phyloP scores from a whole-genome alignment of 2,113 vertebrate species.

The Chloropsis hardwickii region DNA sequence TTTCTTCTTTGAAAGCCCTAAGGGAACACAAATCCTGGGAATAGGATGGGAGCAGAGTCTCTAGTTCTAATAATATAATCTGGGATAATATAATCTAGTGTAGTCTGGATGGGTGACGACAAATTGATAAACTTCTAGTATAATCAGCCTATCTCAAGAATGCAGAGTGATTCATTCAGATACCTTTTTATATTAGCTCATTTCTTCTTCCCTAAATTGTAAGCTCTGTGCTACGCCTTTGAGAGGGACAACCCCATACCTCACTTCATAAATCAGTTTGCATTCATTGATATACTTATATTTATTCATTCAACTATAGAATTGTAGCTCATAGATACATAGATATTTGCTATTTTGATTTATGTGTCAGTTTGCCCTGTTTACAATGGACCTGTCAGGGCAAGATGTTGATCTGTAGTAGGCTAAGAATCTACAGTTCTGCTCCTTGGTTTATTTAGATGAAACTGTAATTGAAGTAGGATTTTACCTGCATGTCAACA shows the following conservation, averaged over 20 bases:
- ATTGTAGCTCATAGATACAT: background rate
- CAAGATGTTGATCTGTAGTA: background rate
- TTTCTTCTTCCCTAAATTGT: background rate
- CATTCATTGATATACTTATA: background rate
- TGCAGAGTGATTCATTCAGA: background rate
- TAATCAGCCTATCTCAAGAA: background rate
- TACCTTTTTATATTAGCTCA: background rate
- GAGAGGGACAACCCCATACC: background rate
- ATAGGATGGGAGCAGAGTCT: background rate
- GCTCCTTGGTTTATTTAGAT: background rate
- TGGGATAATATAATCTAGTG: background rate
- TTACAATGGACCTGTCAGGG: background rate
- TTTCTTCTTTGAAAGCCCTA: constrained; percentile 6
- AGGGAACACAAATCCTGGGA: background rate
- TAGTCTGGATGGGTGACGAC: background rate
- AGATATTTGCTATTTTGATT: background rate
- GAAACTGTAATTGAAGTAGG: background rate
- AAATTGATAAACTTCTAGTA: background rate
- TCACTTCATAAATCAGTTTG: background rate
- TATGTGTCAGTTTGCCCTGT: background rate
- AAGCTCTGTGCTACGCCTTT: background rate
- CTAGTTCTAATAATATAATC: background rate
- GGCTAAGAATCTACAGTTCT: background rate
- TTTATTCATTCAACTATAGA: background rate
- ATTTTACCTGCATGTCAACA: background rate